Conservation (phyloP, 2,888 invertebrate genomes). For the Cephus nigrinus region DNA sequence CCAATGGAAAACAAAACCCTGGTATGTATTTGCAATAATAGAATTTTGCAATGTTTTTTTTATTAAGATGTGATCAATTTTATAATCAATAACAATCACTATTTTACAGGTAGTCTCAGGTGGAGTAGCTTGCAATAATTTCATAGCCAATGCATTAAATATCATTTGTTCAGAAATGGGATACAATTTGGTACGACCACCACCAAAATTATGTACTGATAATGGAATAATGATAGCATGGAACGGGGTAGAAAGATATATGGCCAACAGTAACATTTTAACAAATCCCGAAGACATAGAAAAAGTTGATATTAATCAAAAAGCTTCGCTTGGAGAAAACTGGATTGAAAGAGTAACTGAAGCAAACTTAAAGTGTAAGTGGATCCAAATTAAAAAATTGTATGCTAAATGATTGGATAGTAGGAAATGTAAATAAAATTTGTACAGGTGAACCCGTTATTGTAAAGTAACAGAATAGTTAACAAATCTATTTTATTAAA, state of each 20-base stretch:
- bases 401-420: slow-evolving; percentile 20
- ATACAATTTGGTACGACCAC: slow-evolving; percentile 80
- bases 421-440: background rate
- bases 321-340: slow-evolving; percentile 74
- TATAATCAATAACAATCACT: background rate
- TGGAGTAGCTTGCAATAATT: slow-evolving; percentile 95
- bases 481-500: slow-evolving; percentile 11
- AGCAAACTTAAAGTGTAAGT: slow-evolving; percentile 71
- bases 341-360: slow-evolving; percentile 70
- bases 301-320: slow-evolving; percentile 71
- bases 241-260: slow-evolving; percentile 91
- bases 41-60: slow-evolving; percentile 1
- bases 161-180: slow-evolving; percentile 75
- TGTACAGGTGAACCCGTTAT: background rate
- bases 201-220: slow-evolving; percentile 90
- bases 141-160: slow-evolving; percentile 77
- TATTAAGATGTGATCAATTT: background rate
- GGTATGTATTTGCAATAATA: slow-evolving; percentile 60
- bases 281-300: slow-evolving; percentile 68
- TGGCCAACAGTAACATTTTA: slow-evolving; percentile 66
- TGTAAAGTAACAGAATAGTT: background rate
- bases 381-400: slow-evolving; percentile 59
- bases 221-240: slow-evolving; percentile 99
- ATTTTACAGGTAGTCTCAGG: slow-evolving; percentile 85
- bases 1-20: slow-evolving; percentile 71